These are phyloP conservation scores for Cricetomys ansorgei DNA, from an alignment of 2,113 vertebrate species.

Conservation along the genomic window DNA sequence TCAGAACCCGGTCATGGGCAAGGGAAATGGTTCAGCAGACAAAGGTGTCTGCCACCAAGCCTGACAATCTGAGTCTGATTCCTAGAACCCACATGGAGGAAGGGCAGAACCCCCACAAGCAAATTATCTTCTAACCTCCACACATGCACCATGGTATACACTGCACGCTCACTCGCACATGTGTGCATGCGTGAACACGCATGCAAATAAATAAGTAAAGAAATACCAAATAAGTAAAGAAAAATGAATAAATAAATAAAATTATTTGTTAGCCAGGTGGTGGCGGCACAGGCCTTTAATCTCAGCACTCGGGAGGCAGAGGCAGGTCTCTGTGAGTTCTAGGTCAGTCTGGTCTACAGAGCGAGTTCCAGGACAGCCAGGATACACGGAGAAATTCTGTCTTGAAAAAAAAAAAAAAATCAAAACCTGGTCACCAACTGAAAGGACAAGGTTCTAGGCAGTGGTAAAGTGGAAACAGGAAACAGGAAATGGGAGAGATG, in stretches of 20 bases:
- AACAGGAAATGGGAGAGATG: no score
- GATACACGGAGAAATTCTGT: no score
- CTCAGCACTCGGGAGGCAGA: not conserved
- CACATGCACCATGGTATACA: not conserved
- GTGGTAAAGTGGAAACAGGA: not conserved
- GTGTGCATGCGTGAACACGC: not conserved
- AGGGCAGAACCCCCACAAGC: no score
- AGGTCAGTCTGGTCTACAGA: not conserved
- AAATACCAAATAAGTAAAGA: no score
- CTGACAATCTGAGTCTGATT: not conserved
- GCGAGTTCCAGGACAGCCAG: no score
- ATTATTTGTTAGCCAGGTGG: not conserved
- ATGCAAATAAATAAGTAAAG: not conserved
- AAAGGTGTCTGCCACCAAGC: not conserved
- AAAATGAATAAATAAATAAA: no score
- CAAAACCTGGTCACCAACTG: not conserved
- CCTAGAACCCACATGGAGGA: no score
- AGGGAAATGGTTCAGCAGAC: not conserved
- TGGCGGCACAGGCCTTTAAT: not conserved
- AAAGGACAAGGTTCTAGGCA: not conserved
- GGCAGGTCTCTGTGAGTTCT: not conserved
- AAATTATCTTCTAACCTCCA: not conserved
- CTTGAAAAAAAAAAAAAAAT: not conserved
- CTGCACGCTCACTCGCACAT: not conserved
- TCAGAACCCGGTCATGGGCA: not conserved